These are phyloP conservation scores for Pseudopleuronectes americanus DNA, from an alignment of 2,797 vertebrate genomes.

Conservation along the genomic window DNA sequence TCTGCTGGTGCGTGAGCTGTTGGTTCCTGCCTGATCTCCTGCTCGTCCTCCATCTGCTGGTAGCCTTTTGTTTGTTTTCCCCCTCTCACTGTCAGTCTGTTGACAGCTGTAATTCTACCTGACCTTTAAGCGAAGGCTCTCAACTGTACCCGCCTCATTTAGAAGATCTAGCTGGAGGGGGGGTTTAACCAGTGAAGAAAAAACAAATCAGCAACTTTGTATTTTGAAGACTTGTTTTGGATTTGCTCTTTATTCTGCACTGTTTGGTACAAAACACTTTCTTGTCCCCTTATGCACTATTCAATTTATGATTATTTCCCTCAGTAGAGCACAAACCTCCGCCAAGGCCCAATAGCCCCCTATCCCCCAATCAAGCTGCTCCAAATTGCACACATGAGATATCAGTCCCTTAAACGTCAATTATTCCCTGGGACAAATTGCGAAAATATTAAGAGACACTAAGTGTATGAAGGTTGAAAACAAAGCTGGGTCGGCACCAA, in stretches of 20 bases:
- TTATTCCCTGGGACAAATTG: no score
- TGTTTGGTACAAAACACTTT: neutral
- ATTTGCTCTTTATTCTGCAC: neutral
- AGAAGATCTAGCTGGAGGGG: neutral
- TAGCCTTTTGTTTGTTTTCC: conserved; percentile 16
- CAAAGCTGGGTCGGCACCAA: no score
- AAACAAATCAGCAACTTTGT: neutral
- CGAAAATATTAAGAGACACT: no score
- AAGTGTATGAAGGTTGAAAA: no score
- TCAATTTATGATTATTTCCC: neutral
- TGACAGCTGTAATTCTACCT: conserved; percentile 8
- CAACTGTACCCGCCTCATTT: neutral
- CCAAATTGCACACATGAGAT: no score
- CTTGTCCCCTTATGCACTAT: neutral
- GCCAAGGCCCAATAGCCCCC: no score
- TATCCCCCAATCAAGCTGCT: no score
- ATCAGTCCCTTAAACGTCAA: no score
- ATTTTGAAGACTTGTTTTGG: neutral
- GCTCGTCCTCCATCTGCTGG: neutral
- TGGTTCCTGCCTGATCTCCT: conserved; percentile 12
- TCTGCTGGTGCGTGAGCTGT: neutral
- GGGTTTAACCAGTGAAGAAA: neutral
- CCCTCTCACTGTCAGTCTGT: conserved; percentile 1
- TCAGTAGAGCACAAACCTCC: no score
- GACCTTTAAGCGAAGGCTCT: conserved; percentile 1